Evolutionary conservation across 2,888 invertebrate species (phyloP).

Genomic region (Thera britannica): DNA sequence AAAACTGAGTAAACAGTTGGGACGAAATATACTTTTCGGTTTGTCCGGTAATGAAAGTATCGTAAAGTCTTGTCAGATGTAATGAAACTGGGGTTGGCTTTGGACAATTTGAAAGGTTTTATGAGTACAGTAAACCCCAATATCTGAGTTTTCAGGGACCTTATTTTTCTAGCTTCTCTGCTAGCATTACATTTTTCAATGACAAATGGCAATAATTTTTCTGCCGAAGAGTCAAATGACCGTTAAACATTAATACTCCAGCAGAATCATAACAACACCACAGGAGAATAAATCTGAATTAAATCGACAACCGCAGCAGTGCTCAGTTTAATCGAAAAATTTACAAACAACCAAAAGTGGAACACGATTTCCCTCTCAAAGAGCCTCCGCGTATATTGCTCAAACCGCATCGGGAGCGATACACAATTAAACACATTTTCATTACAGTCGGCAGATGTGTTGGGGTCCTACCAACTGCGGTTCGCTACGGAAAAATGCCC

Average conservation of each 20-base stretch:
- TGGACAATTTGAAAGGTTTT: conserved; percentile 23
- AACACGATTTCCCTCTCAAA: conserved; percentile 33
- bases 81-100: conserved; percentile 28
- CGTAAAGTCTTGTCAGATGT: conserved; percentile 28
- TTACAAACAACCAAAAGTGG: conserved; percentile 25
- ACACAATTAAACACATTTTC: conserved; percentile 31
- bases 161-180: background rate
- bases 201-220: too few relatives aligned
- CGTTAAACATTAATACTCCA: background rate
- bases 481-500: background rate
- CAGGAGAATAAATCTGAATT: conserved; percentile 16
- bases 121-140: conserved; percentile 21
- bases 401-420: conserved; percentile 21
- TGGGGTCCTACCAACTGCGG: background rate
- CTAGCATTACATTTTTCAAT: background rate
- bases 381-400: conserved; percentile 24
- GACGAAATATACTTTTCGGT: conserved; percentile 37
- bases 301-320: conserved; percentile 14
- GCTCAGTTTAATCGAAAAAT: conserved; percentile 24
- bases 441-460: conserved; percentile 13
- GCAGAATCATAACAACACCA: conserved; percentile 5
- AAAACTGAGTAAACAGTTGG: conserved; percentile 51
- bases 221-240: background rate
- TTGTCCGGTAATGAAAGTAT: conserved; percentile 35
- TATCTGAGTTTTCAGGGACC: conserved; percentile 5